phyloP scores from a whole-genome alignment of 1,140 invertebrate species.

The Hycleus phaleratus region DNA sequence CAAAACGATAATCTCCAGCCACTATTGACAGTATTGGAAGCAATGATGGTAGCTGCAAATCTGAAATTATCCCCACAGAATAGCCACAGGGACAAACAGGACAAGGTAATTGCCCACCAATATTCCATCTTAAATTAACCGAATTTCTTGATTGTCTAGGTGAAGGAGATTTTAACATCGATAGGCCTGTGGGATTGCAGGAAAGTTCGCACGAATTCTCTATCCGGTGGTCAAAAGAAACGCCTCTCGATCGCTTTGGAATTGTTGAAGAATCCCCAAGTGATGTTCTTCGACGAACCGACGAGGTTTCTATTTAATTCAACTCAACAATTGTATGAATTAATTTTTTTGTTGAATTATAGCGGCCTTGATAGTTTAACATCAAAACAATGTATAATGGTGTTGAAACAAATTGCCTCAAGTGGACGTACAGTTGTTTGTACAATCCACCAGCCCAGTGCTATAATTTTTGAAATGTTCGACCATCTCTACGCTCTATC shows the following conservation, averaged over 20 bases:
- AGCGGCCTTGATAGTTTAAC: slow-evolving; percentile 82
- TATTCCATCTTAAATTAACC: too few relatives aligned
- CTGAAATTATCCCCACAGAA: slow-evolving; percentile 67
- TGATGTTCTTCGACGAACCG: slow-evolving; percentile 90
- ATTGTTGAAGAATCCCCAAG: slow-evolving; percentile 77
- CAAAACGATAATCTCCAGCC: slow-evolving; percentile 78
- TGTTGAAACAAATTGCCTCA: slow-evolving; percentile 66
- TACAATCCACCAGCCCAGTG: slow-evolving; percentile 89
- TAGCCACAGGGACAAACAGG: slow-evolving; percentile 52
- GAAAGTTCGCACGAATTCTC: slow-evolving; percentile 58
- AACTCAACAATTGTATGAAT: not conserved
- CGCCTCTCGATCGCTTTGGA: slow-evolving; percentile 81
- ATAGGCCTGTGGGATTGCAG: slow-evolving; percentile 58
- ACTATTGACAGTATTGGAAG: slow-evolving; percentile 73
- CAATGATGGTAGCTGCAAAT: slow-evolving; percentile 74
- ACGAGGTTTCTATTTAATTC: slow-evolving; percentile 60
- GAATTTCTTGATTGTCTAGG: slow-evolving; percentile 38
- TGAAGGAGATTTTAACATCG: slow-evolving; percentile 63
- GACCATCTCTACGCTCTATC: slow-evolving; percentile 80
- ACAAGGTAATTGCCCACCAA: slow-evolving; percentile 41
- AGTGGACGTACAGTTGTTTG: slow-evolving; percentile 65
- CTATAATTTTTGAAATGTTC: slow-evolving; percentile 79
- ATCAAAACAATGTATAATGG: slow-evolving; percentile 70
- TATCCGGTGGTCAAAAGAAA: slow-evolving; percentile 85
- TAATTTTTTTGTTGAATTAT: not conserved